Conservation (phyloP, 2,888 invertebrate species). For the Nasonovia ribisnigri region DNA sequence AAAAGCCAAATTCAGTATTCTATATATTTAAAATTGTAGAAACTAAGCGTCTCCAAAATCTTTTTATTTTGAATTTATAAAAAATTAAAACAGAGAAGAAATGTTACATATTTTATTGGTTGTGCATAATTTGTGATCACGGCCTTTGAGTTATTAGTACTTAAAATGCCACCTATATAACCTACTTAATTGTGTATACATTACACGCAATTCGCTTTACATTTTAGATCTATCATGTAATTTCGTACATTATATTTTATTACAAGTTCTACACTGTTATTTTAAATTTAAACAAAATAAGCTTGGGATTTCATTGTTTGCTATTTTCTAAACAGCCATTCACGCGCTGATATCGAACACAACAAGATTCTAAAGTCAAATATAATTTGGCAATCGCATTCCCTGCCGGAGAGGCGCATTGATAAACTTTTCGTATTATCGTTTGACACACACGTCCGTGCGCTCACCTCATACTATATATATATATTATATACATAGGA, state of each 20-base stretch:
- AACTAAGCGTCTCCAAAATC: background rate
- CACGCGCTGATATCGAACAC: no score
- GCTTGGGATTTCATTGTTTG: background rate
- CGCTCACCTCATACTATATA: background rate
- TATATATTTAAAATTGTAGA: background rate
- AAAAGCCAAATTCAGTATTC: background rate
- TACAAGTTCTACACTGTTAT: background rate
- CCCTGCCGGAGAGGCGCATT: background rate
- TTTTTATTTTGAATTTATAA: background rate
- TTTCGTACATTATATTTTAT: background rate
- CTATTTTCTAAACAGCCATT: background rate
- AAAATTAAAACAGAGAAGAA: background rate
- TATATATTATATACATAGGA: background rate
- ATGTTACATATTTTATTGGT: background rate
- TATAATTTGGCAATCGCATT: conserved; percentile 2
- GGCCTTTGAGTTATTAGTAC: background rate
- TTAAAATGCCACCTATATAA: background rate
- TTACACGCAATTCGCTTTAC: background rate
- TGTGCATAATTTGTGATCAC: background rate
- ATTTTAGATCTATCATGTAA: background rate
- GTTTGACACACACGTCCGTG: background rate
- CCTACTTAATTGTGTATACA: background rate
- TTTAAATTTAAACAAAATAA: background rate
- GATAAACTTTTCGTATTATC: conserved; percentile 53
- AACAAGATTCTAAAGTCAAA: background rate